Evolutionary conservation across 1,140 invertebrate species (phyloP).

Genomic region (Bombus confusus): DNA sequence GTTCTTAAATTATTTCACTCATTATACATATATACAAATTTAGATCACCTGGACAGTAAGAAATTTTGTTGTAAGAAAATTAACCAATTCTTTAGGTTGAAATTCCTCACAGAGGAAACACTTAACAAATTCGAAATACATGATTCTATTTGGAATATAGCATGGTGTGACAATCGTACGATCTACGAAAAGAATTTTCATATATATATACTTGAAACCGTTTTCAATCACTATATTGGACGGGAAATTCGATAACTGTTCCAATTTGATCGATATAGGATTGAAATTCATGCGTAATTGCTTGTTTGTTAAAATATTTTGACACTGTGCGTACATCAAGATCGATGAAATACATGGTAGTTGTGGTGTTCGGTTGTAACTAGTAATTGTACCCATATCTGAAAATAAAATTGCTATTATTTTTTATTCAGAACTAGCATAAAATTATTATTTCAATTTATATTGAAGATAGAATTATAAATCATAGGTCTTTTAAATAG

Average conservation of each 20-base stretch:
- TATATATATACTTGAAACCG: conserved; percentile 15
- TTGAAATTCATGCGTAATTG: conserved; percentile 23
- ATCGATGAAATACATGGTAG: conserved; percentile 8
- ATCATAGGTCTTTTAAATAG: neutral
- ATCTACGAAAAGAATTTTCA: conserved; percentile 21
- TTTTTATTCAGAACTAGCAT: neutral
- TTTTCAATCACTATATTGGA: neutral
- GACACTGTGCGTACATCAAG: conserved; percentile 21
- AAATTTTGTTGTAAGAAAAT: conserved; percentile 11
- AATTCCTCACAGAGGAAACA: conserved; percentile 22
- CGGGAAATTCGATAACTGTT: conserved; percentile 30
- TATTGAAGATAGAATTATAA: neutral
- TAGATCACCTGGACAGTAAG: conserved; percentile 20
- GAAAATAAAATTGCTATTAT: neutral
- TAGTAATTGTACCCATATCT: conserved; percentile 33
- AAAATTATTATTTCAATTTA: neutral
- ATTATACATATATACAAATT: neutral
- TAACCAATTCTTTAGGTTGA: conserved; percentile 11
- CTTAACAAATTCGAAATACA: conserved; percentile 39
- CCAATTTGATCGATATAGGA: conserved; percentile 41
- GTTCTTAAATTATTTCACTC: neutral
- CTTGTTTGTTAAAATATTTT: conserved; percentile 26
- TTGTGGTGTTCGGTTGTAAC: neutral
- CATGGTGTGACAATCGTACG: conserved; percentile 5
- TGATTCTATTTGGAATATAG: conserved; percentile 8